Base-by-base conservation (phyloP, 2,888 invertebrate genomes). In the Cremastinae sp. region DNA sequence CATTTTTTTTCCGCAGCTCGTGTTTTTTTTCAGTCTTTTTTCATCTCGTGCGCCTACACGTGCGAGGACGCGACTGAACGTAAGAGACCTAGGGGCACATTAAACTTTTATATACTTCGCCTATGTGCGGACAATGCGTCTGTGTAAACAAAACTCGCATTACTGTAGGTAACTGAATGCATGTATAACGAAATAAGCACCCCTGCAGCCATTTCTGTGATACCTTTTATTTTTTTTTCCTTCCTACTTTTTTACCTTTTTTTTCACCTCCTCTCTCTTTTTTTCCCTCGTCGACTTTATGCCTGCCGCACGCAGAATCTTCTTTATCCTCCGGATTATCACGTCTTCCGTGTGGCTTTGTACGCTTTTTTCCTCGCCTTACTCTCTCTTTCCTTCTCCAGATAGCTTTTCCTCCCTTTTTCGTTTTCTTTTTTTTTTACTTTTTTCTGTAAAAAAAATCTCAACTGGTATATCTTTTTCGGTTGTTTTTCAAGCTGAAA, bases 291-390 rank as follows among this genome's bases (percentile, higher is more conserved):
- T 43, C 59, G 72, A 69, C 76, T 72, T 76, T 76, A 73, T 73
- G 66, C 66, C 18, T 39, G 62, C 75, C 64, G 64, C 64, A 59
- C 73, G 69, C 76, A 69, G 69, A 56, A 73, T 76, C 76, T 76
- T 41, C 69, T 76, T 76, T 76, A 76, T 76, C 76, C 69, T 64
- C 20, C 22, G 73, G 76, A 76, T 81, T 78, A 80, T 81, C 75
- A 78, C 78, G 78, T 78, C 79, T 80, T 74, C 61, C 76, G n/a
- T n/a, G 68, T 59, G 62, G 53, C 69, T 55, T 37, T 74, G 43
- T 65, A 45, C 47, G 55, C 72, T 20, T 18, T 2, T 16, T 9
- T 18, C 8, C 39, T 41, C 5, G 14, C 10, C 9, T 56, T 12
- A 47, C 18, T 37, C 20, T 51, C 35, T 43, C 55, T 16, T 53